These are phyloP conservation scores for Drosophila yakuba DNA, from an alignment of 1,140 invertebrate species.

Conservation along the genomic window DNA sequence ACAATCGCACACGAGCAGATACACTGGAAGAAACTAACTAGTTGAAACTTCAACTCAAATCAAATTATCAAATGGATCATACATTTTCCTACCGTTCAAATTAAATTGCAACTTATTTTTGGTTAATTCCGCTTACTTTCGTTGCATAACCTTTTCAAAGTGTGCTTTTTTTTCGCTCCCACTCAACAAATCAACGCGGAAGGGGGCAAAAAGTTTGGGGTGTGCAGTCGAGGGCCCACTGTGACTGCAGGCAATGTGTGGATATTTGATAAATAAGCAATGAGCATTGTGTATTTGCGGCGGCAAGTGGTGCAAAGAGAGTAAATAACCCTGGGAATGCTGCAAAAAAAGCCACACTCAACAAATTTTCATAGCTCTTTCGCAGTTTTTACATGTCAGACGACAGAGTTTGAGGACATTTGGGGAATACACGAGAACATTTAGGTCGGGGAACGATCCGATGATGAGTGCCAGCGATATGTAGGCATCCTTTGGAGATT, in stretches of 20 bases:
- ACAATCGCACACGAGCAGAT: constrained; percentile 26
- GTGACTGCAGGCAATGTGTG: constrained; percentile 56
- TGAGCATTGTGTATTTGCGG: constrained; percentile 52
- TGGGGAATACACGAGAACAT: constrained; percentile 37
- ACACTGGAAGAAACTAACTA: constrained; percentile 2
- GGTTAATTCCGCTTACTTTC: neutral
- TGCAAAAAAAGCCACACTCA: constrained; percentile 41
- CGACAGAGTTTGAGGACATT: constrained; percentile 27
- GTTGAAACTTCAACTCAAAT: too few species aligned
- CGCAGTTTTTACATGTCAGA: constrained; percentile 53
- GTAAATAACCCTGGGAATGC: constrained; percentile 15
- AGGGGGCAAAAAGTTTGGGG: neutral
- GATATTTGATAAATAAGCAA: constrained; percentile 83
- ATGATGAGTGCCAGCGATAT: too few species aligned
- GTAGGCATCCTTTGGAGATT: constrained; percentile 26
- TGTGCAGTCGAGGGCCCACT: constrained; percentile 3
- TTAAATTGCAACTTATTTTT: neutral
- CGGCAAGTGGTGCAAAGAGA: neutral
- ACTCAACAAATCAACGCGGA: constrained; percentile 36
- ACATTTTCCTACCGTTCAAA: accelerated
- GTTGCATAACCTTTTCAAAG: neutral
- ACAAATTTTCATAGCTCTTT: constrained; percentile 72
- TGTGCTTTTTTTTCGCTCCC: constrained; percentile 6
- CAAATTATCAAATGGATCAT: too few species aligned
- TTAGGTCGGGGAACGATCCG: neutral